Conservation (phyloP, 2,888 invertebrate species). For the Diabrotica balteata region DNA sequence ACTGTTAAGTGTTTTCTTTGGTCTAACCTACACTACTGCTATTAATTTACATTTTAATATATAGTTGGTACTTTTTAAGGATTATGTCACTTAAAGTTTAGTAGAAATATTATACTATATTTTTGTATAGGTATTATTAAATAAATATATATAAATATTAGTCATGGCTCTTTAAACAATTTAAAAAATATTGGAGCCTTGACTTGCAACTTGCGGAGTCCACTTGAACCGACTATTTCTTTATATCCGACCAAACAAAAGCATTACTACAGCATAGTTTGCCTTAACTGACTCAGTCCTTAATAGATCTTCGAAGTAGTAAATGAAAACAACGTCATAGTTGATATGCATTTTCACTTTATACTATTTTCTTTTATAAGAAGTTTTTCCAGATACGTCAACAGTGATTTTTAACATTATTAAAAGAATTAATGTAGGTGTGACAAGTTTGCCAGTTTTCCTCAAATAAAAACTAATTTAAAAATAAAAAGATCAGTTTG, state of each 20-base stretch:
- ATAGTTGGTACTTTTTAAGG: constrained; percentile 72
- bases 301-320: background rate
- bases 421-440: too few relatives aligned
- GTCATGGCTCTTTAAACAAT: constrained; percentile 54
- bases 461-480: too few relatives aligned
- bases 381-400: too few relatives aligned
- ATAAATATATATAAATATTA: constrained; percentile 54
- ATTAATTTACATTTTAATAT: constrained; percentile 62
- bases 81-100: constrained; percentile 60
- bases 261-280: constrained; percentile 1
- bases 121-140: constrained; percentile 56
- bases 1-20: constrained; percentile 42
- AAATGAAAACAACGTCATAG: background rate
- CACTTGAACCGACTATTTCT: constrained; percentile 25
- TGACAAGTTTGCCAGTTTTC: too few relatives aligned
- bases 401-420: too few relatives aligned
- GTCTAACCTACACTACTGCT: constrained; percentile 52
- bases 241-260: constrained; percentile 11
- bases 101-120: constrained; percentile 58
- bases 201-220: constrained; percentile 29
- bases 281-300: background rate
- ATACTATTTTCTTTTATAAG: constrained; percentile 1
- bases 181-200: constrained; percentile 43
- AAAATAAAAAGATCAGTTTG: too few relatives aligned
- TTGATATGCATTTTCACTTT: constrained; percentile 19